A percentile compares a stretch with the other conserved stretches of the same genome.
Evolutionary conservation across 2,113 vertebrate species (phyloP).

Genomic region (Hipposideros armiger): DNA sequence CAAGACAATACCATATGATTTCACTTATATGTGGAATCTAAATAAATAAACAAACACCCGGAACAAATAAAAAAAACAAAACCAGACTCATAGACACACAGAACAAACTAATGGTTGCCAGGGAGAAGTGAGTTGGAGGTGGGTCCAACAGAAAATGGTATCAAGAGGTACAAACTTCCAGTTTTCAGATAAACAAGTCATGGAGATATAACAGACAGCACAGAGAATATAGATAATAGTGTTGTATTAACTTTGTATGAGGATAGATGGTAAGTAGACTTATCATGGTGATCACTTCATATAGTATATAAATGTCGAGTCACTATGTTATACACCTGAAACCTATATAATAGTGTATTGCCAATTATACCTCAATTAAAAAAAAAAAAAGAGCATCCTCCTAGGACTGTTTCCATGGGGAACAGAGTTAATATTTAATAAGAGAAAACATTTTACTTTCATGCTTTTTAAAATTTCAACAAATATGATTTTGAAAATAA

Average conservation of each 20-base stretch:
- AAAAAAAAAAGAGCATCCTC: background rate
- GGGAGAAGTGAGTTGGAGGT: background rate
- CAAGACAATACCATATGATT: background rate
- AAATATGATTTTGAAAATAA: conserved; percentile 21
- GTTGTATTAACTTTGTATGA: background rate
- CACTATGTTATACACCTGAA: background rate
- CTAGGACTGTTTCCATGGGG: background rate
- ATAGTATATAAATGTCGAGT: background rate
- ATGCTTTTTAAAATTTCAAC: conserved; percentile 65
- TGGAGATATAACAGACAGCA: background rate
- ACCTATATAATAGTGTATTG: background rate
- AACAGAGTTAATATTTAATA: conserved; percentile 57
- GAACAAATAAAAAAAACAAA: background rate
- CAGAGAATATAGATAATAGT: background rate
- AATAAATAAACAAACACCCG: background rate
- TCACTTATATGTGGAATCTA: background rate
- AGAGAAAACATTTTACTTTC: conserved; percentile 48
- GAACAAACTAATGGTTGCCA: background rate
- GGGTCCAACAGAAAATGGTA: background rate
- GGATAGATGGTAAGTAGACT: background rate
- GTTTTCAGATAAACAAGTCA: background rate
- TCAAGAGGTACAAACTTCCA: background rate
- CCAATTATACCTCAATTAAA: background rate
- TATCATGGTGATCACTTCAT: background rate
- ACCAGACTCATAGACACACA: background rate